phyloP scores from a whole-genome alignment of 2,113 vertebrate genomes.

The Stictonetta naevosa region DNA sequence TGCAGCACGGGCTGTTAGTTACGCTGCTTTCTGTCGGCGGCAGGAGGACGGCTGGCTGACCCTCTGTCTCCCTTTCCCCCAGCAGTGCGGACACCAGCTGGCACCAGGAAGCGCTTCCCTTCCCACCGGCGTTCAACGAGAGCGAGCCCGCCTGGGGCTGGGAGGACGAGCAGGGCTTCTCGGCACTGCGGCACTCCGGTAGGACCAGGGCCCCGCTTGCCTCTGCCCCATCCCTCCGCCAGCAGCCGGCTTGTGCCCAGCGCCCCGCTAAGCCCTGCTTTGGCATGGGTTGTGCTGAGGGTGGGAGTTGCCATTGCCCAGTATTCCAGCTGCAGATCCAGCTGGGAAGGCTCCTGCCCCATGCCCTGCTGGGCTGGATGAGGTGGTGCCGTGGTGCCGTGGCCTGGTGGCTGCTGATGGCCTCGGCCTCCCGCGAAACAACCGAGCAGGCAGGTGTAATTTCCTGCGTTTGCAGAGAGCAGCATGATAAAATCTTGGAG shows the following conservation, averaged over 20 bases:
- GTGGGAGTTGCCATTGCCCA: neutral
- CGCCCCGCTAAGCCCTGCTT: neutral
- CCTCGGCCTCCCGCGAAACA: neutral
- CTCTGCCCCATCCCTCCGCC: neutral
- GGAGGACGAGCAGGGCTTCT: constrained; percentile 92
- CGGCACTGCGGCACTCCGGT: constrained; percentile 94
- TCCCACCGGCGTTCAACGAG: constrained; percentile 75
- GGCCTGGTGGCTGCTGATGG: too few relatives aligned
- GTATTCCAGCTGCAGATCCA: neutral
- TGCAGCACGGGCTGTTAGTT: neutral
- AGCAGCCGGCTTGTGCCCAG: neutral
- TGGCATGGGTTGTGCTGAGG: neutral
- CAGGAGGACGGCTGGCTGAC: neutral
- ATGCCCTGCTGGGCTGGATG: neutral
- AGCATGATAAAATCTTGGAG: neutral
- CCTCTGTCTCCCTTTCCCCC: neutral
- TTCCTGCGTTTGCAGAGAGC: neutral
- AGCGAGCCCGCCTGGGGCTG: constrained; percentile 84
- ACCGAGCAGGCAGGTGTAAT: neutral
- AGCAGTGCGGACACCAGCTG: constrained; percentile 82
- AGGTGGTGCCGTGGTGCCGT: neutral
- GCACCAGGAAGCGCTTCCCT: constrained; percentile 78
- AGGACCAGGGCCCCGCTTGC: accelerated
- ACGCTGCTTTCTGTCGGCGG: neutral
- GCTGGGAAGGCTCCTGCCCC: neutral